Evolutionary conservation across 2,797 vertebrate genomes (phyloP).

Genomic region (Xenopus petersii): DNA sequence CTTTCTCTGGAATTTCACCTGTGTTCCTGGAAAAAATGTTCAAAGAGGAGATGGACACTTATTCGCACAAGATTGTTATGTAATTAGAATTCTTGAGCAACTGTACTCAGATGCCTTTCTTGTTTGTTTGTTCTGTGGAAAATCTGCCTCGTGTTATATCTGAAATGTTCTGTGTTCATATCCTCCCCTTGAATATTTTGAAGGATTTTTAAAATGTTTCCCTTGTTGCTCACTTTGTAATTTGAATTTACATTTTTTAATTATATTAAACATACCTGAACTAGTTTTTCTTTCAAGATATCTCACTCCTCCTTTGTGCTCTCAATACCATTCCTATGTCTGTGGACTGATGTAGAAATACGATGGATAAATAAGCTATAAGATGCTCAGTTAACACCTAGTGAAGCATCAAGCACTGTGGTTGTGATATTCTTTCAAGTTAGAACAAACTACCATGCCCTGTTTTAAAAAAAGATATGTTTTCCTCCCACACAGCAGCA

Average conservation of each 20-base stretch:
- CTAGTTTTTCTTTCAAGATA: neutral
- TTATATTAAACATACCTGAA: neutral
- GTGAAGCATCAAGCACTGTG: neutral
- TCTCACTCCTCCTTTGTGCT: neutral
- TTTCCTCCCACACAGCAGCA: neutral
- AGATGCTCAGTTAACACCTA: neutral
- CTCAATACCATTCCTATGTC: neutral
- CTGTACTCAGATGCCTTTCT: constrained; percentile 24
- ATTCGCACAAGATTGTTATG: constrained; percentile 33
- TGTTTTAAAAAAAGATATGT: too few relatives aligned
- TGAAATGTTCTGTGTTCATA: constrained; percentile 15
- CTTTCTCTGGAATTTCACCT: constrained; percentile 38
- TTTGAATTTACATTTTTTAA: neutral
- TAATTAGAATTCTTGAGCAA: constrained; percentile 42
- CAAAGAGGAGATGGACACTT: constrained; percentile 28
- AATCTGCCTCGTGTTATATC: constrained; percentile 20
- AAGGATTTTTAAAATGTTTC: constrained; percentile 4
- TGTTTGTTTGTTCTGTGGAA: constrained; percentile 42
- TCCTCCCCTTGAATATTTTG: constrained; percentile 31
- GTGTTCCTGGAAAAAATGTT: constrained; percentile 36
- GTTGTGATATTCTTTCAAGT: constrained; percentile 7
- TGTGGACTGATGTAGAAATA: neutral
- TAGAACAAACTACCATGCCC: neutral
- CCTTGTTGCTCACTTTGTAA: constrained; percentile 16
- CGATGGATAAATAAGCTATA: neutral